Conservation (phyloP, 2,113 vertebrate species). For the Notechis scutatus region DNA sequence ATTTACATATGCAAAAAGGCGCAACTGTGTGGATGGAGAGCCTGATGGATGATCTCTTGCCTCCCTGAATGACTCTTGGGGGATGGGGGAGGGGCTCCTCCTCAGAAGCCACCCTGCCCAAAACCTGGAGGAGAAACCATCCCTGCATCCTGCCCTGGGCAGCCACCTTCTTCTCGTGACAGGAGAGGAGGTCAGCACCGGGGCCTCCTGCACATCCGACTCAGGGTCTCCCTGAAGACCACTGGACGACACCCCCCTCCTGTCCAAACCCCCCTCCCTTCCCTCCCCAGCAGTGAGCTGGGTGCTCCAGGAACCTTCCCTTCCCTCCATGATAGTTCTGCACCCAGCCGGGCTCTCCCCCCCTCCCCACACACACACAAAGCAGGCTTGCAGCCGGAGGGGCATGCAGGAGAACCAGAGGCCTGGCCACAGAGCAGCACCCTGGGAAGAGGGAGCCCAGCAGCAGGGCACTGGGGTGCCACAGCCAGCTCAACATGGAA, state of each 20-base stretch:
- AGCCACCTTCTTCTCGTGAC: conserved; percentile 30
- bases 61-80: not conserved
- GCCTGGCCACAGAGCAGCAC: conserved; percentile 28
- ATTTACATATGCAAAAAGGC: conserved; percentile 67
- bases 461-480: not conserved
- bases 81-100: not conserved
- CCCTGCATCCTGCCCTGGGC: conserved; percentile 10
- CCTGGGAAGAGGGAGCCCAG: conserved; percentile 16
- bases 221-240: conserved; percentile 52
- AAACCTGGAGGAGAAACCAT: not conserved
- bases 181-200: conserved; percentile 23
- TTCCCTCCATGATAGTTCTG: conserved; percentile 4
- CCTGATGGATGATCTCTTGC: conserved; percentile 51
- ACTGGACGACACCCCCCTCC: conserved; percentile 1
- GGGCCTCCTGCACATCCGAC: conserved; percentile 4
- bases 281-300: conserved; percentile 32
- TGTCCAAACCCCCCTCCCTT: not conserved
- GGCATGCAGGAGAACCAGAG: conserved; percentile 33
- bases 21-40: conserved; percentile 47
- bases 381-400: not conserved
- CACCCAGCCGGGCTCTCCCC: conserved; percentile 27
- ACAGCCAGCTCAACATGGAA: conserved; percentile 19
- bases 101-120: conserved; percentile 26
- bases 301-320: conserved; percentile 3
- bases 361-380: not conserved